phyloP scores from a whole-genome alignment of 2,888 invertebrate species.

The Apotomis betuletana region DNA sequence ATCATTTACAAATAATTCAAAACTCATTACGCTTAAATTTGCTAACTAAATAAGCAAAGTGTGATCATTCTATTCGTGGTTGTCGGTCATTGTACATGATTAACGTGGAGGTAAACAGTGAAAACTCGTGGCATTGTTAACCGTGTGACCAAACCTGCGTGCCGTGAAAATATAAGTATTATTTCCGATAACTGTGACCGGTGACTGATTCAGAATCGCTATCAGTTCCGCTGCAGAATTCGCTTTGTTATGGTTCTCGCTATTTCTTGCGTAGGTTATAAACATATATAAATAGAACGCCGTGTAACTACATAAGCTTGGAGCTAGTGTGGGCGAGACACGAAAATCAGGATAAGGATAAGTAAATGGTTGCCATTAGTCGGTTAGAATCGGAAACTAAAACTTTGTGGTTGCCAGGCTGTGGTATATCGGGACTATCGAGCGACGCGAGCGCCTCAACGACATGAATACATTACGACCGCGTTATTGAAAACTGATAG shows the following conservation, averaged over 20 bases:
- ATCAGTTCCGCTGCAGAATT: slow-evolving; percentile 28
- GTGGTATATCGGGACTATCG: slow-evolving; percentile 12
- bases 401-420: slow-evolving; percentile 47
- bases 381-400: slow-evolving; percentile 51
- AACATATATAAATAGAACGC: slow-evolving; percentile 25
- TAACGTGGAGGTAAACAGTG: slow-evolving; percentile 9
- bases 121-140: background rate
- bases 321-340: slow-evolving; percentile 13
- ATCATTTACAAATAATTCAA: slow-evolving; percentile 46
- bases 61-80: slow-evolving; percentile 48
- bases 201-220: slow-evolving; percentile 21
- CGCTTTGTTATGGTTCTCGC: slow-evolving; percentile 32
- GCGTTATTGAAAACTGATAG: slow-evolving; percentile 62
- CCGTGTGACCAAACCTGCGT: slow-evolving; percentile 10
- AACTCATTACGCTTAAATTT: slow-evolving; percentile 46
- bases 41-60: slow-evolving; percentile 46
- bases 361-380: slow-evolving; percentile 51
- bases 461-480: slow-evolving; percentile 36
- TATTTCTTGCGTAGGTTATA: slow-evolving; percentile 30
- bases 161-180: slow-evolving; percentile 12
- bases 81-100: slow-evolving; percentile 27
- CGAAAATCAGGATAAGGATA: slow-evolving; percentile 22
- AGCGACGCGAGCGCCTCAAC: slow-evolving; percentile 2
- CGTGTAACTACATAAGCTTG: slow-evolving; percentile 8
- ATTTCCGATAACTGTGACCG: slow-evolving; percentile 25